A percentile compares a stretch with the other conserved stretches of the same genome.
phyloP scores from a whole-genome alignment of 2,113 vertebrate species.

The Boulengeromyrus knoepffleri region DNA sequence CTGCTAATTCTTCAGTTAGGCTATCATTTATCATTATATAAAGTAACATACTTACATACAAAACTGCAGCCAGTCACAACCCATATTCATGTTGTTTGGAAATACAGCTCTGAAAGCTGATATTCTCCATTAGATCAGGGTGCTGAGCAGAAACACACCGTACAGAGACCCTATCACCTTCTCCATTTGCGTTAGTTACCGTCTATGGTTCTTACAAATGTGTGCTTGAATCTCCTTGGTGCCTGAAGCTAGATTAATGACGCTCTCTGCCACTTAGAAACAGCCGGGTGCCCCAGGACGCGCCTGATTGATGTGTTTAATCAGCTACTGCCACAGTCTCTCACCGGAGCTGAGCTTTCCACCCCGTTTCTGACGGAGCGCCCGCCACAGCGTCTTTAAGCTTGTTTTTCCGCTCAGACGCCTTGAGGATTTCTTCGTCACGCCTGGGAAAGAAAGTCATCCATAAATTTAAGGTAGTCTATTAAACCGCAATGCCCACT shows the following conservation, averaged over 20 bases:
- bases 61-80: neutral
- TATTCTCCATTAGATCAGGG: neutral
- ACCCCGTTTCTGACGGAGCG: conserved; percentile 2
- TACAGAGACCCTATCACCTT: neutral
- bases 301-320: neutral
- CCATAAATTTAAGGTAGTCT: neutral
- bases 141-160: neutral
- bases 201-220: neutral
- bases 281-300: neutral
- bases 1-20: neutral
- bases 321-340: conserved; percentile 5
- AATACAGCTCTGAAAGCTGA: neutral
- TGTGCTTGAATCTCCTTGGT: neutral
- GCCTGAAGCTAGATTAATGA: neutral
- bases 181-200: neutral
- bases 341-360: conserved; percentile 35
- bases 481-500: neutral
- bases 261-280: neutral
- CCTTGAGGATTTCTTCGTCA: conserved; percentile 54
- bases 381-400: conserved; percentile 40
- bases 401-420: conserved; percentile 38
- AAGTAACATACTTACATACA: neutral
- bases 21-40: neutral
- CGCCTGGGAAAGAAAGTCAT: conserved; percentile 36
- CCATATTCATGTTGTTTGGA: neutral